Evolutionary conservation across 2,113 vertebrate species (phyloP), one percentile per base, ranked within the genome.

Genomic region (Scomber japonicus): DNA sequence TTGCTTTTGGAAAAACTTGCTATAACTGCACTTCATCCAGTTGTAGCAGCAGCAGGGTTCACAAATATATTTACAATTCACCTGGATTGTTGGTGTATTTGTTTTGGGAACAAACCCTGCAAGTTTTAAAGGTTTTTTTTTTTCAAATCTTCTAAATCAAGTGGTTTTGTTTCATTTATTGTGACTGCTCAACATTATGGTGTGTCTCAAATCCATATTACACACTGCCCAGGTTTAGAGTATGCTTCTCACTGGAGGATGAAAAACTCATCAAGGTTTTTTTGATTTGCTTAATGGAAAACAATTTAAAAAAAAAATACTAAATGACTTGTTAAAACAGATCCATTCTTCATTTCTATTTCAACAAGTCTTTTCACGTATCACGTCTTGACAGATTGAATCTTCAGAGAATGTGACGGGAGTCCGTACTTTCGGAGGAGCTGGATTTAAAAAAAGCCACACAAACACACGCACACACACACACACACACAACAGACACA

Each of bases 391-490:
- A 54, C 11, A 46, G 21, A 14, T 0, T 2, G 0, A 64, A 75
- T 11, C 13, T 15, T 81, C 14, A 83, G 0, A 14, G 78, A 59
- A 3, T 17, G 5, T 17, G 31, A 15, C 0, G 10, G 1, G 10
- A 78, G 21, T 27, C 80, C 70, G 0, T 66, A 0, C 0, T 0
- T 10, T 24, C 11, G 64, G 0, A 85, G 2, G 4, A 66, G 4
- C 77, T 90, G 24, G 11, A 71, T 54, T 16, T 10, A 50, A 63
- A 66, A 21, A 16, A 16, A 45, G n/a, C 9, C 11, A 40, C 35
- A 40, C 35, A 40, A 7, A 40, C 6, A 40, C 35, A 40, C 8
- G 9, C 35, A 40, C 7, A 40, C 35, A 40, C 31, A 56, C 4
- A 9, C 63, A 76, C 1, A 13, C 3, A 66, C 30, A 57, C 3